phyloP scores from a whole-genome alignment of 2,113 vertebrate species.

The Nothocercus julius region DNA sequence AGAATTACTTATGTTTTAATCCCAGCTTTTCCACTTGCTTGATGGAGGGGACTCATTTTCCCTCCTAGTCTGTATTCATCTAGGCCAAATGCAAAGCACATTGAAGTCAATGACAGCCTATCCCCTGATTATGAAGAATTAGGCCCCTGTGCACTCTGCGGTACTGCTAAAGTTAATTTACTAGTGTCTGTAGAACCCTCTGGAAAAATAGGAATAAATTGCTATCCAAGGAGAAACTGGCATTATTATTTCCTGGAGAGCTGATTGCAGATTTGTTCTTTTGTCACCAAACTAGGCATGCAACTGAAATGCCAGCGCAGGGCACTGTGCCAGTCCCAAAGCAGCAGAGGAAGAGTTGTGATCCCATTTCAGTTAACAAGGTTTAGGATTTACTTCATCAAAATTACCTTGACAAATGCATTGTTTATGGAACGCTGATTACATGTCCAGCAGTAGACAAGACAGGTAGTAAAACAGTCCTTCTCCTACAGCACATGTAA shows the following conservation, averaged over 20 bases:
- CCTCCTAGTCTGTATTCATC: background rate
- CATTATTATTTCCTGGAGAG: background rate
- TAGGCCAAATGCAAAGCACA: background rate
- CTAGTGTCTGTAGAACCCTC: background rate
- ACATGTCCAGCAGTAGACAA: background rate
- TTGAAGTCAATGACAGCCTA: background rate
- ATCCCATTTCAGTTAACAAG: background rate
- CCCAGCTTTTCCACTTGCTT: background rate
- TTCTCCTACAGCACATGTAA: background rate
- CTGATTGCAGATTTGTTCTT: background rate
- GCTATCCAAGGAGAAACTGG: background rate
- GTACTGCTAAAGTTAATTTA: background rate
- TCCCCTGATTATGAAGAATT: background rate
- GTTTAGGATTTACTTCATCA: background rate
- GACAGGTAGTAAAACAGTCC: background rate
- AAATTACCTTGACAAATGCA: background rate
- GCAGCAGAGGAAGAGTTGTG: background rate
- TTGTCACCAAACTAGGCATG: background rate
- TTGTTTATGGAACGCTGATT: background rate
- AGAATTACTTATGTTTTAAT: background rate
- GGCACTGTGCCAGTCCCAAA: background rate
- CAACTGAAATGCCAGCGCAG: background rate
- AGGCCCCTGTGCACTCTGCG: background rate
- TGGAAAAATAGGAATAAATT: background rate
- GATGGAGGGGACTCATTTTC: background rate